Base-by-base conservation (phyloP, 2,113 vertebrate genomes). In the Myiozetetes cayanensis region DNA sequence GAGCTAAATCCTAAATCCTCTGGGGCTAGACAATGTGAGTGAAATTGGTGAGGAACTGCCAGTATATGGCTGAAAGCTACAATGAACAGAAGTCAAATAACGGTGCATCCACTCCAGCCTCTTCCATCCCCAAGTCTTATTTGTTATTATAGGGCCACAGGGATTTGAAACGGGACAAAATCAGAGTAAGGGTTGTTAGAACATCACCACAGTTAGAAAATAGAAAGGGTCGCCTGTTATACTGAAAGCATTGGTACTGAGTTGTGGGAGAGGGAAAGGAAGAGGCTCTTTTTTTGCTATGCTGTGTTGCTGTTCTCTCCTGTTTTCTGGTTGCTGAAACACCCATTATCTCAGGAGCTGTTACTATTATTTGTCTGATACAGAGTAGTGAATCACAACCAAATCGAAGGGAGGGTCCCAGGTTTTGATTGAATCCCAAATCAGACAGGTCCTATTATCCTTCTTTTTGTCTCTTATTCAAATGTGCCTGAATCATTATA, bases 391-490 rank as follows among this genome's bases (percentile, higher is more conserved):
- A 87, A 75, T 85, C 49, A 30, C 83, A 46, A 63, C 25, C n/a
- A 56, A 52, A 46, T 33, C 0, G 0, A 92, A 91, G 80, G 90
- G 90, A 92, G 88, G 83, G 49, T 78, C 88, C 79, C 66, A 73
- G 49, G 7, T 78, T 95, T 96, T 93, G 94, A 89, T 30, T 75
- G 76, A 93, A 85, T 92, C 86, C 85, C 56, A 87, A 85, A 81
- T 25, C 53, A 89, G 94, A 82, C 94, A 95, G 79, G 56, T 89
- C 37, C 86, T 87, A 94, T 90, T 96, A 74, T 95, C 19, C 39
- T 90, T 73, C 76, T 84, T 96, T 90, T 92, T 90, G 76, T 90
- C 62, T 92, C 25, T 61, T 96, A 94, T 87, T 94, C 90, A 93
- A 88, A 92, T 53, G 37, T 58, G 76, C 18, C 52, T 75, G 79